Conservation (phyloP, 2,888 invertebrate genomes). For the Psylliodes chrysocephalus region DNA sequence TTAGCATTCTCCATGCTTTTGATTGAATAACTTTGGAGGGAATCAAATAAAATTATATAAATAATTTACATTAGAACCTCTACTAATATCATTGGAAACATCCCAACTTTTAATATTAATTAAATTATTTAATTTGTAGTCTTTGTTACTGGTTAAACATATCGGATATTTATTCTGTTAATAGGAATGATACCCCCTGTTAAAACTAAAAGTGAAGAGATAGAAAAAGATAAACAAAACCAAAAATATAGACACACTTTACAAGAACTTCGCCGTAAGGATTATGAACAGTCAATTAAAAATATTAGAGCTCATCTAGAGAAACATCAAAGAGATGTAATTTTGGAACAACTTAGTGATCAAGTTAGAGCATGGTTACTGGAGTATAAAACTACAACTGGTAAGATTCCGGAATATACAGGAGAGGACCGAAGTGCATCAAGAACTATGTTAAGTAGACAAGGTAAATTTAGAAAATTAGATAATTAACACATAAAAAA, state of each 20-base stretch:
- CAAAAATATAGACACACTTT: slow-evolving; percentile 68
- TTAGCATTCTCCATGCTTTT: too few species aligned
- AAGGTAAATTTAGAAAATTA: slow-evolving; percentile 69
- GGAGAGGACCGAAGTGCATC: slow-evolving; percentile 93
- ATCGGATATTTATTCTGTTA: neutral
- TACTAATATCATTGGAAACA: too few species aligned
- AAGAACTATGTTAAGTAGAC: slow-evolving; percentile 81
- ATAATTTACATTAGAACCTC: too few species aligned
- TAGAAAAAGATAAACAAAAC: slow-evolving; percentile 56
- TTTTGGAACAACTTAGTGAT: slow-evolving; percentile 87
- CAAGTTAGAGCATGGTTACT: slow-evolving; percentile 90
- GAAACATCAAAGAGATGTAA: slow-evolving; percentile 76
- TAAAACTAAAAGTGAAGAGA: slow-evolving; percentile 65
- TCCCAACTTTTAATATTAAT: too few species aligned
- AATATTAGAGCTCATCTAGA: slow-evolving; percentile 73
- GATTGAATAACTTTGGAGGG: too few species aligned
- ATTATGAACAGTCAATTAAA: slow-evolving; percentile 76
- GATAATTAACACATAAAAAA: too few species aligned
- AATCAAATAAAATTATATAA: too few species aligned
- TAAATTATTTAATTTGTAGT: too few species aligned
- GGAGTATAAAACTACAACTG: slow-evolving; percentile 83
- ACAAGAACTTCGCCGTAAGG: slow-evolving; percentile 74
- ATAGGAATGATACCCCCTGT: slow-evolving; percentile 76
- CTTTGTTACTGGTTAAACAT: too few species aligned
- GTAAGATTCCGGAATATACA: slow-evolving; percentile 91